Conservation (phyloP, 2,888 invertebrate genomes). For the Hololepta plana region DNA sequence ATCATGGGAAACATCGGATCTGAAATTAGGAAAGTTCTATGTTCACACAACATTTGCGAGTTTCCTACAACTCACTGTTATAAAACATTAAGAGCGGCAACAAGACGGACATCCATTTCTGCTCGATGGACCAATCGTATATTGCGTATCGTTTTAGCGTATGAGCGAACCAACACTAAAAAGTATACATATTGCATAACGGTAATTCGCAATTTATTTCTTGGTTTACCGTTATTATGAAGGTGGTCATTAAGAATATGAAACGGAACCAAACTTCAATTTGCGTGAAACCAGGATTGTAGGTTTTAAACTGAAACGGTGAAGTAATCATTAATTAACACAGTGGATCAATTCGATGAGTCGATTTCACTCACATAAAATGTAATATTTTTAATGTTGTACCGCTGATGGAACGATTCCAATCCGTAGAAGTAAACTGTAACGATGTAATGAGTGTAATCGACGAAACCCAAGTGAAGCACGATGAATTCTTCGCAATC, state of each 20-base stretch:
- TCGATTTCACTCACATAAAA: slow-evolving; percentile 54
- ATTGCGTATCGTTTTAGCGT: slow-evolving; percentile 71
- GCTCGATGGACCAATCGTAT: slow-evolving; percentile 93
- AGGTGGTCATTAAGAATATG: slow-evolving; percentile 76
- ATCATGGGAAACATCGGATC: slow-evolving; percentile 89
- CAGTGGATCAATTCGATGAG: background rate
- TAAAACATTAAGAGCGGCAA: slow-evolving; percentile 76
- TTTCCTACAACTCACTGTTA: slow-evolving; percentile 53
- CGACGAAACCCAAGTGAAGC: slow-evolving; percentile 75
- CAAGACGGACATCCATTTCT: slow-evolving; percentile 85
- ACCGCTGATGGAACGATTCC: slow-evolving; percentile 66
- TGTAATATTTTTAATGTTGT: slow-evolving; percentile 64
- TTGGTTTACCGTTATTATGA: slow-evolving; percentile 61
- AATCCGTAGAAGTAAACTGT: slow-evolving; percentile 72
- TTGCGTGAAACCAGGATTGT: slow-evolving; percentile 90
- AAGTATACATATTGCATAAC: slow-evolving; percentile 12
- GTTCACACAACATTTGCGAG: background rate
- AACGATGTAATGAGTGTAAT: slow-evolving; percentile 75
- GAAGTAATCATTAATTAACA: slow-evolving; percentile 2
- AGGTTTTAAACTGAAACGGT: slow-evolving; percentile 75
- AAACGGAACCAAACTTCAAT: slow-evolving; percentile 96
- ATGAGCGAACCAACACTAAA: slow-evolving; percentile 87
- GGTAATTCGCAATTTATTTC: background rate
- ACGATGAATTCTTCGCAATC: slow-evolving; percentile 76
- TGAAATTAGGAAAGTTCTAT: slow-evolving; percentile 26